Conservation (phyloP, 2,888 invertebrate genomes). For the Tholera decimalis region DNA sequence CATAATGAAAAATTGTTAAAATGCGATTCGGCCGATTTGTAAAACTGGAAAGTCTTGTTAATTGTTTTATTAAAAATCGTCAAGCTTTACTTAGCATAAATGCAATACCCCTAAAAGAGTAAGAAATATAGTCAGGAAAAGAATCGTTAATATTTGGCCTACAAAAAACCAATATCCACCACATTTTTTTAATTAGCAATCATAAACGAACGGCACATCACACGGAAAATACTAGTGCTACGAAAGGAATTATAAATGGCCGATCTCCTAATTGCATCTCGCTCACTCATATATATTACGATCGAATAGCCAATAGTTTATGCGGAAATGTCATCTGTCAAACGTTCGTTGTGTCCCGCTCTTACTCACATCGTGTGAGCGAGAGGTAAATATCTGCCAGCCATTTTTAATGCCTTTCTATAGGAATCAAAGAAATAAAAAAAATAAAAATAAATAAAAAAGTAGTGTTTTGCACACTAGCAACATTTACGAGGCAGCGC, state of each 20-base stretch:
- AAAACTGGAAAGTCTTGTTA: neutral
- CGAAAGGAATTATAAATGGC: constrained; percentile 20
- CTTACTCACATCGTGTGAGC: constrained; percentile 1
- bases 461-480: constrained; percentile 56
- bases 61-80: neutral
- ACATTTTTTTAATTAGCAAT: constrained; percentile 16
- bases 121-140: neutral
- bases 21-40: no score
- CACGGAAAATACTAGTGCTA: constrained; percentile 6
- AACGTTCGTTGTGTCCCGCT: constrained; percentile 10
- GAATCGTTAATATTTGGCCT: constrained; percentile 24
- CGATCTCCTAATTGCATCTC: neutral
- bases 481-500: constrained; percentile 78
- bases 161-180: constrained; percentile 19
- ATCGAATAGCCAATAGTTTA: neutral
- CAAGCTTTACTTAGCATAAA: constrained; percentile 27
- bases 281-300: neutral
- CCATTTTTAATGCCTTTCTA: constrained; percentile 1
- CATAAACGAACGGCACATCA: constrained; percentile 33
- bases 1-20: constrained; percentile 4
- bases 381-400: constrained; percentile 6
- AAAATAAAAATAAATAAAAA: no score
- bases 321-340: neutral
- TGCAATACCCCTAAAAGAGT: neutral
- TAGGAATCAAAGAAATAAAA: no score